Evolutionary conservation across 2,797 vertebrate species (phyloP).

Genomic region (Cetoscarus ocellatus): DNA sequence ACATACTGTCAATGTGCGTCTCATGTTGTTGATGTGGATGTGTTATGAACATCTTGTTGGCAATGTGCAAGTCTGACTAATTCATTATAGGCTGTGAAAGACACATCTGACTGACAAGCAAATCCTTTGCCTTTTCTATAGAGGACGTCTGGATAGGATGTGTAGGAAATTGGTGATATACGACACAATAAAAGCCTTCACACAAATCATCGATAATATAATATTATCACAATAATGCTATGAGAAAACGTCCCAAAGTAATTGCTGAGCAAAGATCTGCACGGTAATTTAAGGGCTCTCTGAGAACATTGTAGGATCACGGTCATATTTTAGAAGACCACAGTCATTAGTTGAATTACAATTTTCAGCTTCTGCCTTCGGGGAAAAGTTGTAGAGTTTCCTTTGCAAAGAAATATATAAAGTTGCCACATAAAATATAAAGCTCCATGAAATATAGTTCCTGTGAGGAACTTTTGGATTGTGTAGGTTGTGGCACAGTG

Average conservation of each 20-base stretch:
- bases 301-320: background rate
- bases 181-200: constrained; percentile 14
- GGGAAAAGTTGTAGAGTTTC: too few relatives aligned
- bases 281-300: background rate
- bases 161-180: constrained; percentile 18
- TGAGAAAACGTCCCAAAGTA: background rate
- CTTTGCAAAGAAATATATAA: too few relatives aligned
- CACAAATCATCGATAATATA: constrained; percentile 14
- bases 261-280: background rate
- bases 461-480: too few relatives aligned
- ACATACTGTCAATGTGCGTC: constrained; percentile 48
- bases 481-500: too few relatives aligned
- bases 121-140: constrained; percentile 50
- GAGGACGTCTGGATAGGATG: constrained; percentile 18
- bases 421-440: too few relatives aligned
- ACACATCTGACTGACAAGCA: constrained; percentile 51
- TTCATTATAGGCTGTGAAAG: constrained; percentile 60
- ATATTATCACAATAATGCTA: constrained; percentile 3
- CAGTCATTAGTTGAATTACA: too few relatives aligned
- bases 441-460: too few relatives aligned
- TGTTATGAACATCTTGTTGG: constrained; percentile 61
- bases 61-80: constrained; percentile 62
- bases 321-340: too few relatives aligned
- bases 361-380: too few relatives aligned
- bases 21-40: constrained; percentile 60